Evolutionary conservation across 1,140 invertebrate species (phyloP).

Genomic region (Halesus radiatus): DNA sequence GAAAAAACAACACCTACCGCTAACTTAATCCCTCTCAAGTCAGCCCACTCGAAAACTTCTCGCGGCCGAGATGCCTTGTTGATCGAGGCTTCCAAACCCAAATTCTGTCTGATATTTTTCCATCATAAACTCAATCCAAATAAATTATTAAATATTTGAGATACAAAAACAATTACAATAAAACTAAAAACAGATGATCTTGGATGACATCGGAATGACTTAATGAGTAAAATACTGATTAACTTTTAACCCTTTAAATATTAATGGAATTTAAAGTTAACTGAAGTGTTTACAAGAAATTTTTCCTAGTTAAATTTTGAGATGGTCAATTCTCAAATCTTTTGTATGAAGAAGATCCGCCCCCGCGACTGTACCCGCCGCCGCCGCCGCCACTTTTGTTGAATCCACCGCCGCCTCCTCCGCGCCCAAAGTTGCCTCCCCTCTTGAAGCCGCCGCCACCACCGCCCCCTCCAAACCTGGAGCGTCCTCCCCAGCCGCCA

Average conservation of each 20-base stretch:
- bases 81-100: not conserved
- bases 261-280: too few relatives aligned
- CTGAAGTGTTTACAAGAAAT: too few relatives aligned
- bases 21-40: not conserved
- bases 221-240: not conserved
- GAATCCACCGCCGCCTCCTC: conserved; percentile 60
- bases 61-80: not conserved
- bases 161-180: conserved; percentile 15
- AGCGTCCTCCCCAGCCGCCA: conserved; percentile 67
- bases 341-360: too few relatives aligned
- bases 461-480: conserved; percentile 63
- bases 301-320: too few relatives aligned
- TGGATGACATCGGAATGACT: conserved; percentile 24
- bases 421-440: conserved; percentile 51
- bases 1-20: conserved; percentile 21
- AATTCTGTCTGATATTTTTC: conserved; percentile 3
- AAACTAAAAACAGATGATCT: conserved; percentile 11
- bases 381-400: conserved; percentile 61
- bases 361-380: too few relatives aligned
- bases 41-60: not conserved
- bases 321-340: too few relatives aligned
- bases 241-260: not conserved
- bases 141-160: conserved; percentile 38
- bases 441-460: conserved; percentile 60
- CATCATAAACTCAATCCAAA: conserved; percentile 10